Evolutionary conservation across 1,140 invertebrate genomes (phyloP).

Genomic region (Hermatobates lingyangjiaoensis): DNA sequence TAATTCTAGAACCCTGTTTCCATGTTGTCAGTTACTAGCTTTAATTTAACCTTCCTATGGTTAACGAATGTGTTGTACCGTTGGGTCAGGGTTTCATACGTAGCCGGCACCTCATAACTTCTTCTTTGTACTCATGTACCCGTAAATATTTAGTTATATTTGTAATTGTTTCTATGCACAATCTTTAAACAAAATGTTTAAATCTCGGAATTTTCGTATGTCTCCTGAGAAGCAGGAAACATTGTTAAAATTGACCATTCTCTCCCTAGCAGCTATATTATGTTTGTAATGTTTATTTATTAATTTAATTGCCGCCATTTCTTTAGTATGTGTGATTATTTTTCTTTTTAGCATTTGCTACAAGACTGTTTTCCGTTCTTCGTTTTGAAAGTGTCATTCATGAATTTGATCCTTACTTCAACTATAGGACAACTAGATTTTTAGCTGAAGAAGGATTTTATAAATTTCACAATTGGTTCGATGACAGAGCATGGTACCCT

Average conservation of each 20-base stretch:
- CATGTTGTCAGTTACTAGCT: no score
- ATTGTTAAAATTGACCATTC: constrained; percentile 74
- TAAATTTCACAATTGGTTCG: constrained; percentile 98
- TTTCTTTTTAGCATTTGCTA: constrained; percentile 73
- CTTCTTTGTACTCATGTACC: no score
- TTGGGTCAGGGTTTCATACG: no score
- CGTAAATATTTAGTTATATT: no score
- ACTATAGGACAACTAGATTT: constrained; percentile 90
- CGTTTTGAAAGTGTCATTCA: constrained; percentile 95
- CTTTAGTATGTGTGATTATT: constrained; percentile 11
- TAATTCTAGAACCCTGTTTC: no score
- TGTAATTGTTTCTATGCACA: no score
- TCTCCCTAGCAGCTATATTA: constrained; percentile 76
- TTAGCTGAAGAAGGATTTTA: constrained; percentile 93
- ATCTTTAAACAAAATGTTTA: no score
- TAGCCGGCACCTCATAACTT: no score
- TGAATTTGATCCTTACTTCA: constrained; percentile 98
- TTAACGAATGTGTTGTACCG: no score
- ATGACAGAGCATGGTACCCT: constrained; percentile 96
- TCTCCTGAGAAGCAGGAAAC: constrained; percentile 77
- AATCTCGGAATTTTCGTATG: constrained; percentile 16
- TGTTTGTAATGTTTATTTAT: constrained; percentile 45
- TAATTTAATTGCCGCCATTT: neutral
- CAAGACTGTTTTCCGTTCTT: constrained; percentile 86
- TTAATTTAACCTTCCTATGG: no score